Evolutionary conservation across 2,888 invertebrate species (phyloP).

Genomic region (Ischnus inquisitorius): DNA sequence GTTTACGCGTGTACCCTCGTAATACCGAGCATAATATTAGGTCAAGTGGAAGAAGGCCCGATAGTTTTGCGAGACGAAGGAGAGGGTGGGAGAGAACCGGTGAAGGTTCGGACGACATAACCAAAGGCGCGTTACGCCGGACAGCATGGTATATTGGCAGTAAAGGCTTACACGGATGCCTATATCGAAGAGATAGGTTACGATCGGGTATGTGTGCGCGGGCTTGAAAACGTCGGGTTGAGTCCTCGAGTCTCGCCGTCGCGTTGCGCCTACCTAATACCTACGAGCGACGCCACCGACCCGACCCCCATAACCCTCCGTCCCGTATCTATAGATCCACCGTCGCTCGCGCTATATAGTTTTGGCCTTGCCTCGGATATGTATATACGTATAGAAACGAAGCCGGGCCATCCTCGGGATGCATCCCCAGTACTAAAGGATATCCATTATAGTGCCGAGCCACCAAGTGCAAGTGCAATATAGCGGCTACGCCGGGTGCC

Average conservation of each 20-base stretch:
- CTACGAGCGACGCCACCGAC: constrained; percentile 69
- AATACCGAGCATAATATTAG: constrained; percentile 16
- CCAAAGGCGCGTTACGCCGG: constrained; percentile 74
- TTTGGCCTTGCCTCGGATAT: not conserved
- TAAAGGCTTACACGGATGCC: constrained; percentile 81
- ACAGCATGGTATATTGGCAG: constrained; percentile 81
- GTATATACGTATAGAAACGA: not conserved
- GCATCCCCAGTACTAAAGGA: constrained; percentile 76
- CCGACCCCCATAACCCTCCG: constrained; percentile 73
- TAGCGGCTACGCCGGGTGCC: constrained; percentile 75
- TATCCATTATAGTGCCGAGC: constrained; percentile 78
- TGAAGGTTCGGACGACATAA: not conserved
- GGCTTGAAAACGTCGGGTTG: not conserved
- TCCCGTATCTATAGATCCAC: constrained; percentile 74
- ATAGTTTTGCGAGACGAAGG: constrained; percentile 29
- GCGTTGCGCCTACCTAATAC: constrained; percentile 68
- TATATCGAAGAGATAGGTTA: constrained; percentile 76
- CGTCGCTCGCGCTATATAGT: constrained; percentile 24
- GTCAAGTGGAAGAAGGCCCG: constrained; percentile 33
- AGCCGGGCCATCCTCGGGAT: constrained; percentile 50
- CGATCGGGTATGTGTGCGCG: not conserved
- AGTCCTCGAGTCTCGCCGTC: constrained; percentile 39
- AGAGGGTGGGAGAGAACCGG: not conserved
- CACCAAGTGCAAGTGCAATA: constrained; percentile 81
- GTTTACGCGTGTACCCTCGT: not conserved